Evolutionary conservation across 1,140 invertebrate species (phyloP).

Genomic region (Aphelinus certus): DNA sequence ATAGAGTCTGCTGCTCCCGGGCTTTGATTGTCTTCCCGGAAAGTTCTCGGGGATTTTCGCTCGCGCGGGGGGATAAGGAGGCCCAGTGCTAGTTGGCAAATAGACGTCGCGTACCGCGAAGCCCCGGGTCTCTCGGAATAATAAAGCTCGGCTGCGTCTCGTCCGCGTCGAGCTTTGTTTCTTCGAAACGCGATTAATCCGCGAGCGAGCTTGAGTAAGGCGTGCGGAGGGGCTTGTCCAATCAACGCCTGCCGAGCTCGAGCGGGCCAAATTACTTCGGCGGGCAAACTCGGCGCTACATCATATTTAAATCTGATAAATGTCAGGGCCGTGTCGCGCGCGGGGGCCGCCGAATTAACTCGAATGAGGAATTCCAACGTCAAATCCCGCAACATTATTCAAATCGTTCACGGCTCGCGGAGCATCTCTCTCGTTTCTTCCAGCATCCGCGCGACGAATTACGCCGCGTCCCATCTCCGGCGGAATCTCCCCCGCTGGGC

Average conservation of each 20-base stretch:
- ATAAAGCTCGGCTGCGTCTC: slow-evolving; percentile 17
- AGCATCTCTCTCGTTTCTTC: slow-evolving; percentile 21
- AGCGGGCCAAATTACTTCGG: no score
- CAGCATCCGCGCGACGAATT: slow-evolving; percentile 29
- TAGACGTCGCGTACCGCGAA: slow-evolving; percentile 49
- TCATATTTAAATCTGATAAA: background rate
- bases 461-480: slow-evolving; percentile 11
- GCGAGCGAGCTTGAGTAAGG: no score
- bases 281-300: background rate
- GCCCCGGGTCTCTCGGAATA: slow-evolving; percentile 32
- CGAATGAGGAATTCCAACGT: slow-evolving; percentile 15
- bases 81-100: slow-evolving; percentile 46
- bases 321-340: background rate
- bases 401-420: slow-evolving; percentile 37
- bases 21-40: slow-evolving; percentile 62
- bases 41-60: slow-evolving; percentile 47
- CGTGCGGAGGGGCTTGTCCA: no score
- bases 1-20: slow-evolving; percentile 38
- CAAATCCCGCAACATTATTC: slow-evolving; percentile 37
- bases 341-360: slow-evolving; percentile 29
- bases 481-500: background rate
- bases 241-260: no score
- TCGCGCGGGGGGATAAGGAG: slow-evolving; percentile 36
- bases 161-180: no score
- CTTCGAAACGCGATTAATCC: background rate